These are phyloP conservation scores for Phaethon lepturus DNA, from an alignment of 2,113 vertebrate species.

Conservation along the genomic window DNA sequence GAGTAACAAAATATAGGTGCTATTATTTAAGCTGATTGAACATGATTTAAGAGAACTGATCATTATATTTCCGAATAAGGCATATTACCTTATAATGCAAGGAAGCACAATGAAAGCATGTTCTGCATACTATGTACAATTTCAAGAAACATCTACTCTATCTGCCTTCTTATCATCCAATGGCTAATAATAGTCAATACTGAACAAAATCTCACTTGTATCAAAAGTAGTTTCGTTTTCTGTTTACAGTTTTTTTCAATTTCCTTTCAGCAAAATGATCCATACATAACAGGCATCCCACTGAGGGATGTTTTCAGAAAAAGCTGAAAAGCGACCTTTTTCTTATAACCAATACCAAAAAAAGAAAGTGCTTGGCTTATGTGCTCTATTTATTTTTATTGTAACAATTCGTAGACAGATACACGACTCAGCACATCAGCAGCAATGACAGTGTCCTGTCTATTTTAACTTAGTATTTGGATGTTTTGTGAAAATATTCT, in stretches of 20 bases:
- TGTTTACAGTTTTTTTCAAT: not conserved
- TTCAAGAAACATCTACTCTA: constrained; percentile 73
- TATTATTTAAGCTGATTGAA: constrained; percentile 61
- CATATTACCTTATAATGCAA: constrained; percentile 64
- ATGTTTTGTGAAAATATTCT: not conserved
- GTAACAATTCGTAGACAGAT: not conserved
- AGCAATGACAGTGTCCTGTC: not conserved
- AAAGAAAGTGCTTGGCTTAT: not conserved
- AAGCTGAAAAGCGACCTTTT: not conserved
- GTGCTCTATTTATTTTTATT: not conserved
- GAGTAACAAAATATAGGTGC: constrained; percentile 74
- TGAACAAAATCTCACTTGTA: not conserved
- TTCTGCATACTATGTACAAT: constrained; percentile 58
- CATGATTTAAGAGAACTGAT: constrained; percentile 63
- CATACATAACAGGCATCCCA: not conserved
- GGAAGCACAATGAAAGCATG: constrained; percentile 73
- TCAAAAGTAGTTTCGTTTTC: not conserved
- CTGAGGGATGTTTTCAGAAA: not conserved
- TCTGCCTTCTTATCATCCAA: constrained; percentile 21
- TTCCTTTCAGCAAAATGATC: constrained; percentile 23
- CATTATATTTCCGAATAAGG: constrained; percentile 70
- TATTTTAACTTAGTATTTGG: not conserved
- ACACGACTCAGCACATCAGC: not conserved
- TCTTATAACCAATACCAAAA: not conserved
- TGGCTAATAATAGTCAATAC: not conserved